Base-by-base conservation (phyloP, 2,113 vertebrate genomes). In the Spermophilus dauricus region DNA sequence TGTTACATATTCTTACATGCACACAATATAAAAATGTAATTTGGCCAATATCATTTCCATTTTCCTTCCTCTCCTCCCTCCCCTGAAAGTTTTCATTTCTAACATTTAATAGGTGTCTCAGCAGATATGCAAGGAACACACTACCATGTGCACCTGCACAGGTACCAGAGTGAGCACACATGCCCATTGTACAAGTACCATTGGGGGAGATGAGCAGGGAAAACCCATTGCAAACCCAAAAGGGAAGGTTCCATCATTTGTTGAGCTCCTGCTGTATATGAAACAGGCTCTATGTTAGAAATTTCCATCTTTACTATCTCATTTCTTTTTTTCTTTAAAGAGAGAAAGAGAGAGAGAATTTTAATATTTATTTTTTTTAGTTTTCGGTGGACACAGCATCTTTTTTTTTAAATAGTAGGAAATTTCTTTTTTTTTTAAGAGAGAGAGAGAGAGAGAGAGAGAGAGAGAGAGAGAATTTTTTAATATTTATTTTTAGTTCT, bases 161-260 rank as follows among this genome's bases (percentile, higher is more conserved):
- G 61, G 42, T 65, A 11, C 67, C 39, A 51, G 17, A 51, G 17
- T 69, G 63, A 80, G 8, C n/a, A n/a, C 4, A 24, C 1, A 0
- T 10, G 32, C 8, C 86, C 48, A 12, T 10, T 61, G 53, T 80
- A 5, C n/a, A 2, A 24, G 20, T 10, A 0, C 4, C n/a, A 1
- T 2, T 2, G 10, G 67, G 34, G 77, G 61, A 51, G n/a, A 63
- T 1, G 4, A 61, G 14, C 0, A 75, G 73, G 82, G 42, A 28
- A 91, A 65, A 32, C 8, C 82, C 56, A 2, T 0, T 94, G 65
- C 84, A 88, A 96, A 88, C 45, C 72, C 94, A 82, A 37, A 51
- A 84, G 22, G 48, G 56, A 82, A 28, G 65, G 92, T 34, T 18
- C 22, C 85, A 63, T 26, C 30, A 4, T 76, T 80, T 53, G 10